Percentiles rank a stretch among this genome's conserved stretches.
Evolutionary conservation across 2,888 invertebrate genomes (phyloP).

Genomic region (Eledone cirrhosa): DNA sequence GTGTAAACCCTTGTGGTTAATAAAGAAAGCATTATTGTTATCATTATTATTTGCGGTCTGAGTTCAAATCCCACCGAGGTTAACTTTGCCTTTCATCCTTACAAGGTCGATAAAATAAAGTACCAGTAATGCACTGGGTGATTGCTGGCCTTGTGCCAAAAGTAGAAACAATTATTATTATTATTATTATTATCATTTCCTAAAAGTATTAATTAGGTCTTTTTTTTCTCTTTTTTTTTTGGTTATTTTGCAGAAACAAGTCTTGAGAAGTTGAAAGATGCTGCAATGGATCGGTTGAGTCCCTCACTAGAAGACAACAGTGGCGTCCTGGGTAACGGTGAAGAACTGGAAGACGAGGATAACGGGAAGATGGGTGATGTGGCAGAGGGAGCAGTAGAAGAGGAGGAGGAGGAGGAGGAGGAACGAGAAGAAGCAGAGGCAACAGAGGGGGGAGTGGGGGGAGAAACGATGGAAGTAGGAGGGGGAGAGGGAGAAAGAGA

Average conservation of each 20-base stretch:
- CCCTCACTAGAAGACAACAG: not conserved
- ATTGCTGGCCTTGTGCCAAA: not conserved
- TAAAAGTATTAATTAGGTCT: not conserved
- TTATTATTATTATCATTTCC: not conserved
- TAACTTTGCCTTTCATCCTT: not conserved
- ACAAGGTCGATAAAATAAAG: not conserved
- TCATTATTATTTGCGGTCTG: too few species aligned
- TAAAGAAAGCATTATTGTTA: too few species aligned
- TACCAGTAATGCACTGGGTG: too few species aligned
- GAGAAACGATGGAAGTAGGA: conserved; percentile 35
- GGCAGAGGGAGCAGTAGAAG: not conserved
- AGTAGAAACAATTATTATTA: not conserved
- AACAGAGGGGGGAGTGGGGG: conserved; percentile 33
- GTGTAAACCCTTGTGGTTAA: too few species aligned
- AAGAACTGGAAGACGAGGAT: not conserved
- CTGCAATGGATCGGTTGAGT: not conserved
- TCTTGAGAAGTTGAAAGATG: not conserved
- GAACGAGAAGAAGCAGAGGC: conserved; percentile 47
- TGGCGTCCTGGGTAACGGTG: not conserved
- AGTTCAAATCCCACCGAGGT: not conserved
- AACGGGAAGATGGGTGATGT: not conserved
- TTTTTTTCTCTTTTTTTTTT: not conserved
- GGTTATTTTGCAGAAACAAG: not conserved
- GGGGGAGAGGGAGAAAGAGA: not conserved
- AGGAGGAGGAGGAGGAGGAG: not conserved